Conservation (phyloP, 2,888 invertebrate genomes). For the Protonemura montana region DNA sequence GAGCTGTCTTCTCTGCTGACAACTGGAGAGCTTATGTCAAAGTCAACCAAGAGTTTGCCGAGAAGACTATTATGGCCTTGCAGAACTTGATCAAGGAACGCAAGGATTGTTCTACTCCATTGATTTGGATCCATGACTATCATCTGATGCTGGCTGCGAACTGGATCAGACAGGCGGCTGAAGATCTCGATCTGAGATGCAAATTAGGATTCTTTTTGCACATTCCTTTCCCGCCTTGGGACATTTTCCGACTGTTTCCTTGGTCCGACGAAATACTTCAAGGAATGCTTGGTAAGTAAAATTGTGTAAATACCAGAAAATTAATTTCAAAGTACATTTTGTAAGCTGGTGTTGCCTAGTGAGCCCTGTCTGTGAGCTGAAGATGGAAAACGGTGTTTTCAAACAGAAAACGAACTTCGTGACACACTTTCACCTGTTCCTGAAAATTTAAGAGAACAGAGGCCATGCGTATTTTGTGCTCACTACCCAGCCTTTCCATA, state of each 20-base stretch:
- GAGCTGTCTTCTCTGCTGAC: slow-evolving; percentile 82
- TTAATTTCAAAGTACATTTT: too few relatives aligned
- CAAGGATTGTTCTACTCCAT: slow-evolving; percentile 64
- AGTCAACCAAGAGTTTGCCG: slow-evolving; percentile 84
- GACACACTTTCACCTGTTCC: too few relatives aligned
- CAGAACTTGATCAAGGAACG: slow-evolving; percentile 41
- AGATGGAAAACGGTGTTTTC: too few relatives aligned
- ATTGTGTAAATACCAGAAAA: background rate
- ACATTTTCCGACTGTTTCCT: slow-evolving; percentile 87
- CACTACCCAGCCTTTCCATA: too few relatives aligned
- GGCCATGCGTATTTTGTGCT: too few relatives aligned
- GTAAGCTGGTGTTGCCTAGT: too few relatives aligned
- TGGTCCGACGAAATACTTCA: slow-evolving; percentile 95
- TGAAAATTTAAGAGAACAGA: too few relatives aligned
- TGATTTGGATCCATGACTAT: slow-evolving; percentile 95
- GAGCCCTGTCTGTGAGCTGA: slow-evolving; percentile 46
- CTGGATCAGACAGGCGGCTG: slow-evolving; percentile 85
- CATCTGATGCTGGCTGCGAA: slow-evolving; percentile 92
- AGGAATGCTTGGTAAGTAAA: slow-evolving; percentile 78
- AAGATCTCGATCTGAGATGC: slow-evolving; percentile 77
- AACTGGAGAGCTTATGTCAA: slow-evolving; percentile 82
- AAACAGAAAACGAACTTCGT: too few relatives aligned
- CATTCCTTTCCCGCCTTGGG: slow-evolving; percentile 95
- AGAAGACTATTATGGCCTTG: slow-evolving; percentile 76
- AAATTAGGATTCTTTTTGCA: slow-evolving; percentile 93